phyloP scores from a whole-genome alignment of 2,888 invertebrate species.

The Caenorhabditis sp. region DNA sequence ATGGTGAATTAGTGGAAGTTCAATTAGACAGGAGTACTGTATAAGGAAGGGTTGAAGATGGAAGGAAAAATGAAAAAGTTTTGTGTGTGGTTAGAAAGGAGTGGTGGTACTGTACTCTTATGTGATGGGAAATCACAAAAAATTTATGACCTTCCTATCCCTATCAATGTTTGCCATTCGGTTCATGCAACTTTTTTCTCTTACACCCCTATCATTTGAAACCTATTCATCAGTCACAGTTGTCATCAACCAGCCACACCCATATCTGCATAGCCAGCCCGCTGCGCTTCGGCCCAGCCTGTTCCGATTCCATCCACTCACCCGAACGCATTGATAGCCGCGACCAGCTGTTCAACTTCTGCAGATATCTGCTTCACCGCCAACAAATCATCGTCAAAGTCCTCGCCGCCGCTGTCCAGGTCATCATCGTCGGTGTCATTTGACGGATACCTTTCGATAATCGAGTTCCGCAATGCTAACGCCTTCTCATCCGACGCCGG shows the following conservation, averaged over 20 bases:
- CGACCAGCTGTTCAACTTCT: conserved; percentile 57
- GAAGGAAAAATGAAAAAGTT: neutral
- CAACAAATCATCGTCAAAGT: conserved; percentile 30
- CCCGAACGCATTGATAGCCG: conserved; percentile 55
- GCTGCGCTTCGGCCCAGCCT: neutral
- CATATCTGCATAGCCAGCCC: neutral
- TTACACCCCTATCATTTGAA: conserved; percentile 1
- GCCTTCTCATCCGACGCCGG: conserved; percentile 4
- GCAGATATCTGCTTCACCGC: conserved; percentile 51
- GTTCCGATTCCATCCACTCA: conserved; percentile 24
- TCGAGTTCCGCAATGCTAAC: conserved; percentile 36
- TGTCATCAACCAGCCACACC: conserved; percentile 44
- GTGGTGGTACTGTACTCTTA: conserved; percentile 28
- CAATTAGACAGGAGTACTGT: conserved; percentile 27
- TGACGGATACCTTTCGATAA: conserved; percentile 44
- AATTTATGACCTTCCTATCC: conserved; percentile 43
- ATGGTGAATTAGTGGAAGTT: conserved; percentile 22
- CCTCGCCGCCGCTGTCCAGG: conserved; percentile 18
- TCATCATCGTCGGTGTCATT: conserved; percentile 40
- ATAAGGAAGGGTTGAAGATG: neutral
- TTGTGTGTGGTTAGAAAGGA: conserved; percentile 23
- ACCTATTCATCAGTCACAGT: conserved; percentile 45
- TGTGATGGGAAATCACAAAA: conserved; percentile 15
- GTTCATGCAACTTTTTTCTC: conserved; percentile 41
- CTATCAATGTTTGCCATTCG: conserved; percentile 46